Base-by-base conservation (phyloP, 2,888 invertebrate genomes). In the Elegia similella region DNA sequence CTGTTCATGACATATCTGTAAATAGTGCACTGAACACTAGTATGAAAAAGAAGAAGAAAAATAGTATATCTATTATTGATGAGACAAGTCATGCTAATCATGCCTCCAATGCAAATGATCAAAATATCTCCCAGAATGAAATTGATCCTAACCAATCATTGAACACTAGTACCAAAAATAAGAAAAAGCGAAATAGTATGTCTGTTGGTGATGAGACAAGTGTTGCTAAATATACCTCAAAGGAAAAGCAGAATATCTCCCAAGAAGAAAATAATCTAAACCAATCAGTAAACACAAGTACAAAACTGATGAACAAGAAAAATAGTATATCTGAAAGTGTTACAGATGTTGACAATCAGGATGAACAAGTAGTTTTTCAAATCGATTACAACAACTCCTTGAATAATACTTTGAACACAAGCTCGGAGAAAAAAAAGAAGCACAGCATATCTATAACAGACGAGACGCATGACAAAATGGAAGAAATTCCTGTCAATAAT, bases 21-120 rank as follows among this genome's bases (percentile, higher is more conserved):
- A 54, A 61, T 34, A 38, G 34, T 6, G 55, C 60, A 34, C 23
- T 52, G 10, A 56, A 42, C 34, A 44, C 10, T 7, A 72, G 65
- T 60, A 52, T 54, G 0, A 70, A 65, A 56, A 72, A 73, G 53
- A 68, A 68, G 47, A 65, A 69, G 56, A 58, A 64, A 17, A 64
- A 63, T 38, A 64, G 60, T 38, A 57, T 30, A 38, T 32, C 17
- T 8, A 7, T 32, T 8, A 42, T 8, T 23, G 13, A 42, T 38
- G 43, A 50, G 30, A 8, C 38, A 12, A 16, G 13, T n/a, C 6
- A 43, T 2, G 23, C 16, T 1, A 17, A 6, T 30, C 8, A 15
- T 12, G 7, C n/a, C n/a, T n/a, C n/a, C n/a, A n/a, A 50, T 12
- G 42, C 50, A 52, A 52, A 46, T n/a, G 15, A 8, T 30, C 10